Base-by-base conservation (phyloP, 2,888 invertebrate species). In the Cosmopolites sordidus region DNA sequence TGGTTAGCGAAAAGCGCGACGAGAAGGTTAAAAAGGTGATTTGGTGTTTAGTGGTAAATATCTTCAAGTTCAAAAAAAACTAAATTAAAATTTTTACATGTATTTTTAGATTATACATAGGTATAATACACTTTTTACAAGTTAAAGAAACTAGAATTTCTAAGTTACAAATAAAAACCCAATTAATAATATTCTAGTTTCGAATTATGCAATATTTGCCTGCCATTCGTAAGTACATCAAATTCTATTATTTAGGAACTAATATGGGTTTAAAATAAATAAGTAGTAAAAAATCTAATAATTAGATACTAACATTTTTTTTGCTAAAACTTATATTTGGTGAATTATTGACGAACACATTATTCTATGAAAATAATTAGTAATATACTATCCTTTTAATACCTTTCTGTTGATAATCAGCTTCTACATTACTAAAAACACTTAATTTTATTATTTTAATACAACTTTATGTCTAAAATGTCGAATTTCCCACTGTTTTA, bases 191-290 rank as follows among this genome's bases (percentile, higher is more conserved):
- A 22, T 5, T 22, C 22, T 22, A 22, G 4, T 22, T 3, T 22
- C 8, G 8, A 22, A 22, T 22, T 5, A 22, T 22, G 22, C 3
- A 22, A 8, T 8, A 22, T 22, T 22, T 22, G 8, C 8, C 22
- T 33, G 15, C 12, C 8, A 11, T 33, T 40, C 42, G 16, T 48
- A 48, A 48, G 48, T 48, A 48, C 48, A 48, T 39, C 22, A 5
- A 46, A 45, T 16, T 33, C n/a, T 12, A 22, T 43, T 3, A 5
- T 40, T 47, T 48, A 48, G 48, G 48, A 48, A 48, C 48, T 27
- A 48, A 41, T 29, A 40, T 41, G 39, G 46, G 14, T 29, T 33
- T 12, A 33, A 33, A 42, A 48, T 43, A 48, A 48, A 48, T 48
- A 48, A 42, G 33, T 30, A 48, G 30, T 16, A n/a, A 12, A 27